Base-by-base conservation (phyloP, 2,113 vertebrate genomes). In the Panthera tigris region DNA sequence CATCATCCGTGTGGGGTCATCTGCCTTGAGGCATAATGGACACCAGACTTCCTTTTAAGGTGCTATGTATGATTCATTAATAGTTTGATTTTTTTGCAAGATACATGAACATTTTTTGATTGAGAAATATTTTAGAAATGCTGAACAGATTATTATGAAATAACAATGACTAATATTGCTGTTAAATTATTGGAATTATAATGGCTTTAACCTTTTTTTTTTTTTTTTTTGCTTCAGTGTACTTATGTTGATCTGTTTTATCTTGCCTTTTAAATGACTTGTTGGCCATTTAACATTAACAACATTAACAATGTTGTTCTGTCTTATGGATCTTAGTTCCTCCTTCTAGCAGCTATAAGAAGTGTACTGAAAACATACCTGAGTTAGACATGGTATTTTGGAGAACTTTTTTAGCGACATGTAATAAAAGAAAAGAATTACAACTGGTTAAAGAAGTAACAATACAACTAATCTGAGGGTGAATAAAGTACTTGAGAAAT, bases 111-210 rank as follows among this genome's bases (percentile, higher is more conserved):
- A 85, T 94, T 94, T 95, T 97, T 95, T 95, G 83, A 96, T 95
- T 96, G 92, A 91, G 95, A 96, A 97, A 96, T 84, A 96, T 92
- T 95, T 97, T 82, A 94, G 90, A 97, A 96, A 95, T 97, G 76
- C 76, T n/a, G 7, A 92, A 85, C 96, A 91, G 97, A 88, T 63
- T 82, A 88, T 71, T 81, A 81, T 97, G 98, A 97, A 93, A 41
- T 97, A 96, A 89, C 78, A 81, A n/a, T 95, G 95, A 97, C 95
- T 97, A 96, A 95, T 57, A 78, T 76, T 84, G 39, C 92, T 97
- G 63, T 92, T 96, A 94, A 94, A 18, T 79, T 73, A 65, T 73
- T 95, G 95, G 69, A 68, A 89, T 94, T 87, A 66, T 36, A 81
- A 91, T 83, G 50, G 45, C 69, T 91, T 74, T 92, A 90, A 52